These are phyloP conservation scores for Daktulosphaira vitifoliae DNA, from an alignment of 1,140 invertebrate genomes.

Conservation along the genomic window DNA sequence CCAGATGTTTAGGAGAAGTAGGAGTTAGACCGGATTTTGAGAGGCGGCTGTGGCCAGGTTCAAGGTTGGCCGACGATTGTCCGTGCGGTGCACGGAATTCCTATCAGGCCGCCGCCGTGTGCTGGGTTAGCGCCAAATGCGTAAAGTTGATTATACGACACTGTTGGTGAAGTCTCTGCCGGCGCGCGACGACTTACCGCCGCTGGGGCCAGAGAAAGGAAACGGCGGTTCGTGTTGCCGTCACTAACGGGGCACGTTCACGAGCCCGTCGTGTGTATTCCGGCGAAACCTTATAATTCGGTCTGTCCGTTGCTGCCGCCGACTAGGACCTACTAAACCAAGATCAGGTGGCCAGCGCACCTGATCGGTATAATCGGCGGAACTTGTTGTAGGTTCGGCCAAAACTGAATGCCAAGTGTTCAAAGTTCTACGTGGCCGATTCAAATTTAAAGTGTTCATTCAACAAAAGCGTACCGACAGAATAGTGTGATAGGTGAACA, in stretches of 20 bases:
- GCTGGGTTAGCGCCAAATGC: conserved; percentile 13
- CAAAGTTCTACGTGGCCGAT: no score
- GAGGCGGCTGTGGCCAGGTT: conserved; percentile 8
- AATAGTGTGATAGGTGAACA: no score
- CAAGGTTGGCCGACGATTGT: background rate
- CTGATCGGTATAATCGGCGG: no score
- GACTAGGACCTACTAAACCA: no score
- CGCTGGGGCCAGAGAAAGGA: background rate
- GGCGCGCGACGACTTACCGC: background rate
- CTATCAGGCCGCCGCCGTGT: background rate
- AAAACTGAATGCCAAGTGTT: no score
- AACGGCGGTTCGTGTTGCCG: background rate
- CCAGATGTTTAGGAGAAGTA: background rate
- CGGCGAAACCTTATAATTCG: no score
- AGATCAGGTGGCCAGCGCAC: no score
- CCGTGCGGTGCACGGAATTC: conserved; percentile 1
- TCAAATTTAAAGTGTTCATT: no score
- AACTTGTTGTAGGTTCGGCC: no score
- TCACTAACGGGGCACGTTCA: background rate
- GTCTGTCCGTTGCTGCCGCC: no score
- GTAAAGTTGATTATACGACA: conserved; percentile 26
- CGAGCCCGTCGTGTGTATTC: no score
- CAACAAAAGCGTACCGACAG: no score
- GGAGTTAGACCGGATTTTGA: conserved; percentile 4
- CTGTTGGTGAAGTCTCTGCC: background rate